Evolutionary conservation across 2,888 invertebrate genomes (phyloP).

Genomic region (Invenusta paracnida): DNA sequence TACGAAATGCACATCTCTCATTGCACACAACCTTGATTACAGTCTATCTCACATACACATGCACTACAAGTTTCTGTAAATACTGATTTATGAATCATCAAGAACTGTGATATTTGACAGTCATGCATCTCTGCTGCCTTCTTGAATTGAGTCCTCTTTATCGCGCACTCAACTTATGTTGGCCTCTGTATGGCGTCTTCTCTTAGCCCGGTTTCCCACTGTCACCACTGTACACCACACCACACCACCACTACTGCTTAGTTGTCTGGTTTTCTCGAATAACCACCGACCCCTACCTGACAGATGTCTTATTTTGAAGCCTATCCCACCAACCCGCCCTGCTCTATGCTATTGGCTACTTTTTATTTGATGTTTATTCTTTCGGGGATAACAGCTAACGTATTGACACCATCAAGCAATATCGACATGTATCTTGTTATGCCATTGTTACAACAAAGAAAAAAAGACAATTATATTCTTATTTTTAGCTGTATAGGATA

Average conservation of each 20-base stretch:
- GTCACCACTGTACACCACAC: too few relatives aligned
- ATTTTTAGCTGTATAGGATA: slow-evolving; percentile 26
- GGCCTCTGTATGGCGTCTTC: not conserved
- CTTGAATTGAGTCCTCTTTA: not conserved
- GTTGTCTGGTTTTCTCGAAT: too few relatives aligned
- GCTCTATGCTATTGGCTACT: not conserved
- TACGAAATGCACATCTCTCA: not conserved
- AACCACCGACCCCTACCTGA: too few relatives aligned
- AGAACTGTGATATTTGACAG: slow-evolving; percentile 4
- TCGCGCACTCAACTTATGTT: not conserved
- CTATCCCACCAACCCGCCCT: not conserved
- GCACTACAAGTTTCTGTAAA: too few relatives aligned
- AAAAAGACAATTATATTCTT: not conserved
- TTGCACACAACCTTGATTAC: too few relatives aligned
- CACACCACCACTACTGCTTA: not conserved
- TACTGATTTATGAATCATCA: too few relatives aligned
- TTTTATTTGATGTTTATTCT: too few relatives aligned
- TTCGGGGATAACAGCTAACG: too few relatives aligned
- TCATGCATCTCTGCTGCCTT: not conserved
- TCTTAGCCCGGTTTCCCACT: not conserved
- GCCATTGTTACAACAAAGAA: not conserved
- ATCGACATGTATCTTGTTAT: not conserved
- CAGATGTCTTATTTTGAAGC: not conserved
- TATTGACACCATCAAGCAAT: not conserved
- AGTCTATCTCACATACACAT: too few relatives aligned